These are phyloP conservation scores for Bryconaethiops microstoma DNA, from an alignment of 2,797 vertebrate genomes.

Conservation along the genomic window DNA sequence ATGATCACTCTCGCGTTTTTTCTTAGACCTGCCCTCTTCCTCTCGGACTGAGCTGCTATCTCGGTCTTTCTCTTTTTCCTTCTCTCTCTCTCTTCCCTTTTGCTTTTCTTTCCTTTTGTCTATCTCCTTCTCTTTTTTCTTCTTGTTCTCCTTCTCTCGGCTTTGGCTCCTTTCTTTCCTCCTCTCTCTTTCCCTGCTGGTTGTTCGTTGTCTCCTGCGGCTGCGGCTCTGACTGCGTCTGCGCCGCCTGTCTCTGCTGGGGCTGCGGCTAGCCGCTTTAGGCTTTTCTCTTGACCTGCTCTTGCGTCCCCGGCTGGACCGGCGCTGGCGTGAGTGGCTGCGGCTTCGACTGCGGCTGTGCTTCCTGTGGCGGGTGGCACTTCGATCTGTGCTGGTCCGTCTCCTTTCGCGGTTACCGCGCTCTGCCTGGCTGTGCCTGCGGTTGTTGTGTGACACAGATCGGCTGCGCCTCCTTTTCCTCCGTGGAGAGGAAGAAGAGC, in stretches of 20 bases:
- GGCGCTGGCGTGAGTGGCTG: slow-evolving; percentile 85
- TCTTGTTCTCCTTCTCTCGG: slow-evolving; percentile 71
- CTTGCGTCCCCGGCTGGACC: slow-evolving; percentile 70
- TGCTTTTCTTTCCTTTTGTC: slow-evolving; percentile 66
- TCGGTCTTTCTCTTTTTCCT: slow-evolving; percentile 82
- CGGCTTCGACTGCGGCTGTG: slow-evolving; percentile 78
- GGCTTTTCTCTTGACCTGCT: slow-evolving; percentile 87
- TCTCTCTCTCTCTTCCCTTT: slow-evolving; percentile 75
- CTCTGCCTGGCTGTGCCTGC: slow-evolving; percentile 80
- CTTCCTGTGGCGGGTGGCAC: slow-evolving; percentile 83
- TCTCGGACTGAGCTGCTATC: slow-evolving; percentile 73
- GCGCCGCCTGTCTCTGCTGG: slow-evolving; percentile 85
- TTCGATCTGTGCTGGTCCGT: slow-evolving; percentile 80
- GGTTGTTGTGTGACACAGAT: slow-evolving; percentile 74
- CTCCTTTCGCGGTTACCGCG: slow-evolving; percentile 86
- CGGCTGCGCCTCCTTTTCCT: slow-evolving; percentile 89
- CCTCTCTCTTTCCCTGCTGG: slow-evolving; percentile 87
- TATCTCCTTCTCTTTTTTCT: slow-evolving; percentile 71
- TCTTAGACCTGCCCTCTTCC: slow-evolving; percentile 83
- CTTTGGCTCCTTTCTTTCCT: slow-evolving; percentile 91
- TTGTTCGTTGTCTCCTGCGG: slow-evolving; percentile 90
- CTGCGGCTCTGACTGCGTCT: slow-evolving; percentile 85
- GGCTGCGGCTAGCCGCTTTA: slow-evolving; percentile 80
- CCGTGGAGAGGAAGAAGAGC: slow-evolving; percentile 86
- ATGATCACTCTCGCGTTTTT: slow-evolving; percentile 80